Base-by-base conservation (phyloP, 2,797 vertebrate species). In the Phataginus tetradactyla region DNA sequence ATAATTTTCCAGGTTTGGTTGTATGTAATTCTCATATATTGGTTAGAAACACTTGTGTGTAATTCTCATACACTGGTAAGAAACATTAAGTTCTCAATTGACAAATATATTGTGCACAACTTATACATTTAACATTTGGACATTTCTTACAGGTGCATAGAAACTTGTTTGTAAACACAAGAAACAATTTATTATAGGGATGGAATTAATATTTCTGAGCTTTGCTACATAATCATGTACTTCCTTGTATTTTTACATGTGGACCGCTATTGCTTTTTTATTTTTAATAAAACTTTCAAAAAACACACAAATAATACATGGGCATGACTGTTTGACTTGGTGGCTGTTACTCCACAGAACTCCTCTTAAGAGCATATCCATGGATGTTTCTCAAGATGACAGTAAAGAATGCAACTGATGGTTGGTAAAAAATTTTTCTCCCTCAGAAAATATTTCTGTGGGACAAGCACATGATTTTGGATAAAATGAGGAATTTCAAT, bases 1-100 rank as follows among this genome's bases (percentile, higher is more conserved):
- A 29, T 51, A 57, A 51, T n/a, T 95, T 93, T 94, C 78, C 23
- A 57, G n/a, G 84, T 90, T 92, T 92, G 20, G 8, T 51, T 97
- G 87, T 37, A 42, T 69, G 21, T 13, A 71, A 21, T 69, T 74
- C 77, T 39, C 75, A 71, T 72, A 17, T 37, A 45, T 42, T 37
- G 29, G 37, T 51, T 55, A 89, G 34, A 80, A 80, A 92, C 7
- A 32, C 12, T 23, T 11, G 90, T 37, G 37, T 69, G 27, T 13
- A 71, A 21, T 69, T 68, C 77, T 39, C 77, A 71, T 72, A 18
- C n/a, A 45, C 34, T 37, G 25, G n/a, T 51, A 66, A 89, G 34
- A 80, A 80, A 92, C 7, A 32, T 11, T 77, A 88, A 66, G 27
- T 15, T 79, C 12, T 6, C 75, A 68, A 68, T 51, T 92, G 3